A percentile compares a stretch with the other conserved stretches of the same genome.
Evolutionary conservation across 2,888 invertebrate genomes (phyloP).

Genomic region (Automeris io): DNA sequence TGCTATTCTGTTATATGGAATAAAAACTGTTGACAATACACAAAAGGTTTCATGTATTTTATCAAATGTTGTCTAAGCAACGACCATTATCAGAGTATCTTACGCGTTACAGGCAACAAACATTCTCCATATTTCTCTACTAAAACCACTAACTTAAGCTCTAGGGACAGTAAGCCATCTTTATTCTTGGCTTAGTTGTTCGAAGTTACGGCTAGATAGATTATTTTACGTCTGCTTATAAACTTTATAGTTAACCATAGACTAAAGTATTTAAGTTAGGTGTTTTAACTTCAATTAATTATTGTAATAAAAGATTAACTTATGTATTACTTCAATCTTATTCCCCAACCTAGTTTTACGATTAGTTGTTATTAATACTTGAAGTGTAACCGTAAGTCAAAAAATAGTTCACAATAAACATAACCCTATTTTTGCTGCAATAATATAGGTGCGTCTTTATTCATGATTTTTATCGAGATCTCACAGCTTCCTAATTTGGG

Average conservation of each 20-base stretch:
- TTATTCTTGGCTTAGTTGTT: not conserved
- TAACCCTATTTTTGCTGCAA: not conserved
- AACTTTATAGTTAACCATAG: too few relatives aligned
- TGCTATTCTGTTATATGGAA: too few relatives aligned
- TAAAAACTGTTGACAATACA: too few relatives aligned
- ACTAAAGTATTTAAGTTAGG: too few relatives aligned
- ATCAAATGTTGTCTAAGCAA: conserved; percentile 8
- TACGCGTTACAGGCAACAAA: conserved; percentile 9
- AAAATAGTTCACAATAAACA: not conserved
- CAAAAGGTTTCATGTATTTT: conserved; percentile 5
- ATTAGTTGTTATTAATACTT: too few relatives aligned
- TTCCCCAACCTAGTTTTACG: too few relatives aligned
- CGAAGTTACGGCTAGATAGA: not conserved
- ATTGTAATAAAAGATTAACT: too few relatives aligned
- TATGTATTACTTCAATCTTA: too few relatives aligned
- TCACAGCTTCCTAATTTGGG: conserved; percentile 51
- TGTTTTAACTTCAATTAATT: too few relatives aligned
- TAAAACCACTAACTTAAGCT: not conserved
- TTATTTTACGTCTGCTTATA: not conserved
- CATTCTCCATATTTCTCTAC: conserved; percentile 2
- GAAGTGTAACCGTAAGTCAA: not conserved
- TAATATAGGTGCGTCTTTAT: conserved; percentile 9
- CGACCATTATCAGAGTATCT: conserved; percentile 8
- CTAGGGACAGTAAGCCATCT: not conserved
- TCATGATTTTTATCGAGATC: conserved; percentile 34